Evolutionary conservation across 2,797 vertebrate species (phyloP), one percentile per base, ranked within the genome.

Genomic region (Danio aesculapii): DNA sequence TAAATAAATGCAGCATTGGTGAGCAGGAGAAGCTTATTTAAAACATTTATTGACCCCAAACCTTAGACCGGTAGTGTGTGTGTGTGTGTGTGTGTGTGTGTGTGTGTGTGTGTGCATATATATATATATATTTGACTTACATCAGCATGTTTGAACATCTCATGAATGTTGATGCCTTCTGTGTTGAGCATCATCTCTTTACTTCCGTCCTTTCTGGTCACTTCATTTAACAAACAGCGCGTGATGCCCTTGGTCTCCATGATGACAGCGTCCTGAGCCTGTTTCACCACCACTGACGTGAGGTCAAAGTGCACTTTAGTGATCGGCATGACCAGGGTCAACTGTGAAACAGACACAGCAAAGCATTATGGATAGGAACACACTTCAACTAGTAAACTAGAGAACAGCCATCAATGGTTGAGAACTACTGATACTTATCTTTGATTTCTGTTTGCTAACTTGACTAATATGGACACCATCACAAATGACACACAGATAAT

Each of bases 161-260:
- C 96, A 0, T 92, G 90, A 80, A 99, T 94, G 92, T 99, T 99
- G 91, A 99, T 98, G 47, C 98, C 98, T 72, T 99, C 98, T 0
- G 96, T 97, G 81, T 95, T 97, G 30, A 99, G 92, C 11, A 97
- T 0, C 0, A 90, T 88, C 82, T 95, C 94, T 80, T 94, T 96
- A 72, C 92, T 87, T 0, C 96, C 96, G 0, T 70, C 84, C 13
- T 83, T 90, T 0, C 61, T 94, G 14, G 92, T 94, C 0, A 85
- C 91, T 77, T 98, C 97, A 0, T 93, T 95, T 75, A 99, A 90
- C 68, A 99, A 92, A 84, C 98, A 98, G 12, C 97, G 94, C 0
- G 95, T 95, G 91, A 99, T 95, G 39, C 98, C 97, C 79, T 62
- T 95, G 67, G 96, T 97, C 64, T 98, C 95, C 10, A 95, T 92